These are phyloP conservation scores for Cryptocephalus primarius DNA, from an alignment of 2,888 invertebrate genomes.

Conservation along the genomic window DNA sequence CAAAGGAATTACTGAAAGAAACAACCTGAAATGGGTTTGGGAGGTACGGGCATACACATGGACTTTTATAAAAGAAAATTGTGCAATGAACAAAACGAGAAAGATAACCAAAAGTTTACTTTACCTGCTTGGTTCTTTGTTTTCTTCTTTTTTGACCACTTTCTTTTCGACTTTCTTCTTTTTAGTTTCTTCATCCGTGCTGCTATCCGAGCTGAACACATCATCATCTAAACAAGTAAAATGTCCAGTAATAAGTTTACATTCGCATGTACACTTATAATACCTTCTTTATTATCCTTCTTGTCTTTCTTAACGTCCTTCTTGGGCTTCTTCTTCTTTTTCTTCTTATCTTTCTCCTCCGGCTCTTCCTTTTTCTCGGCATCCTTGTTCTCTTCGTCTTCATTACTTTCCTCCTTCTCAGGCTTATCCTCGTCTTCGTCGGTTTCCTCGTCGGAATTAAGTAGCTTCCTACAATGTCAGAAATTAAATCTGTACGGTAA, in stretches of 20 bases:
- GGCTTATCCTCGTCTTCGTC: conserved; percentile 76
- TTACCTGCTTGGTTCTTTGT: conserved; percentile 31
- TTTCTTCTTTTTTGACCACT: conserved; percentile 34
- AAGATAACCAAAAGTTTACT: background rate
- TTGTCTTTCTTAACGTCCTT: conserved; percentile 48
- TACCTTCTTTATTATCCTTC: conserved; percentile 17
- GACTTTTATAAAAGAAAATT: too few relatives aligned
- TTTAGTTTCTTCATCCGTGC: conserved; percentile 60
- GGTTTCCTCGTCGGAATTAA: conserved; percentile 80
- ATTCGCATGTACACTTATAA: background rate
- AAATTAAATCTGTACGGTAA: background rate
- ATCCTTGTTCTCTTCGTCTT: conserved; percentile 63
- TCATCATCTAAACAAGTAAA: conserved; percentile 41
- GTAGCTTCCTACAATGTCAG: conserved; percentile 49
- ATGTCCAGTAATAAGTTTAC: conserved; percentile 2
- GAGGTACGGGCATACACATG: too few relatives aligned
- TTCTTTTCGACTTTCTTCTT: conserved; percentile 41
- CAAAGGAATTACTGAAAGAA: too few relatives aligned
- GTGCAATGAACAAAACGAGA: too few relatives aligned
- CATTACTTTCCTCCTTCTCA: conserved; percentile 52
- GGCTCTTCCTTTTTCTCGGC: conserved; percentile 45
- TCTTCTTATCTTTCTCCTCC: conserved; percentile 52
- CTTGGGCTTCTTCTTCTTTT: conserved; percentile 43
- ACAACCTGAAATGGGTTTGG: too few relatives aligned
- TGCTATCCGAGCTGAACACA: conserved; percentile 60